Evolutionary conservation across 1,140 invertebrate genomes (phyloP).

Genomic region (silkworm (Bombyx mori)): ASM3026992v2 NC_085112.1:9067001-9067500

Average conservation of each 20-base stretch:
- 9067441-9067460: slow-evolving; percentile 20
- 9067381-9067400: slow-evolving; percentile 34
- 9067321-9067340: slow-evolving; percentile 28
- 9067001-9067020: slow-evolving; percentile 9
- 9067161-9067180: slow-evolving; percentile 10
- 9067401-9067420: slow-evolving; percentile 25
- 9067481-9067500: slow-evolving; percentile 23
- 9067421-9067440: slow-evolving; percentile 22
- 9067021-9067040: slow-evolving; percentile 21
- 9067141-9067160: slow-evolving; percentile 18
- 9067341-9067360: slow-evolving; percentile 20
- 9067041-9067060: slow-evolving; percentile 32
- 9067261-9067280: slow-evolving; percentile 18
- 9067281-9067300: slow-evolving; percentile 18
- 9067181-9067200: slow-evolving; percentile 5
- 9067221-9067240: slow-evolving; percentile 8
- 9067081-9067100: slow-evolving; percentile 17
- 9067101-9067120: slow-evolving; percentile 22
- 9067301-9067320: slow-evolving; percentile 24
- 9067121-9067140: slow-evolving; percentile 22
- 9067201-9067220: slow-evolving; percentile 3
- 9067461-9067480: slow-evolving; percentile 15
- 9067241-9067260: slow-evolving; percentile 23
- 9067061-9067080: slow-evolving; percentile 18
- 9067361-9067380: slow-evolving; percentile 20